Evolutionary conservation across 2,113 vertebrate genomes (phyloP), one percentile per base, ranked within the genome.

Genomic region (Rhipidura dahli): DNA sequence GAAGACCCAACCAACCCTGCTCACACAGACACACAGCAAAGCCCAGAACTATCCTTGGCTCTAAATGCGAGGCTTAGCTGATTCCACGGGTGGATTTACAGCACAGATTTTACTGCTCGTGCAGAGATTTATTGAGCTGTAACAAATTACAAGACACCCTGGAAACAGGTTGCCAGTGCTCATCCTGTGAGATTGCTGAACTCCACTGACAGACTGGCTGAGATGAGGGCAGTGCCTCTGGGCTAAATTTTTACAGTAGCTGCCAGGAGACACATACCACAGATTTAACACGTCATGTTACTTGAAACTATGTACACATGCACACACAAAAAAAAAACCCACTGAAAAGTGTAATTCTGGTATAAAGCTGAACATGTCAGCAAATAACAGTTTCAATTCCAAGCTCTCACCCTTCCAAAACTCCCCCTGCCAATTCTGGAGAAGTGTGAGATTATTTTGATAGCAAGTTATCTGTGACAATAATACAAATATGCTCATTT

Each of bases 91-190:
- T 57, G 75, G 77, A 90, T 92, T 96, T 86, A 40, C 39, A 63
- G 47, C 56, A 81, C 44, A 78, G 71, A 88, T 94, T 95, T 94
- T 88, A 68, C 37, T 75, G 71, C 60, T 94, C 27, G 60, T 1
- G 1, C 31, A 44, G 77, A 95, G 42, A 92, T 89, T 96, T 95
- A 90, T 60, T 87, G 87, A 95, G 81, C 79, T 95, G 68, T 61
- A 94, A 60, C 3, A 33, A 95, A 90, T 63, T 31, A 92, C 4
- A 19, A 37, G 82, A 79, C 47, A 26, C 39, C 73, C 68, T 92
- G 77, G 81, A 94, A 91, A 86, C 20, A 21, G 83, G 84, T 89
- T 95, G 85, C 69, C 90, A 49, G 10, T 89, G 27, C n/a, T 50
- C 80, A 24, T 75, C 56, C 49, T 85, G 64, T 66, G 94, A 96